phyloP scores from a whole-genome alignment of 2,113 vertebrate species.

The Phalacrocorax aristotelis region DNA sequence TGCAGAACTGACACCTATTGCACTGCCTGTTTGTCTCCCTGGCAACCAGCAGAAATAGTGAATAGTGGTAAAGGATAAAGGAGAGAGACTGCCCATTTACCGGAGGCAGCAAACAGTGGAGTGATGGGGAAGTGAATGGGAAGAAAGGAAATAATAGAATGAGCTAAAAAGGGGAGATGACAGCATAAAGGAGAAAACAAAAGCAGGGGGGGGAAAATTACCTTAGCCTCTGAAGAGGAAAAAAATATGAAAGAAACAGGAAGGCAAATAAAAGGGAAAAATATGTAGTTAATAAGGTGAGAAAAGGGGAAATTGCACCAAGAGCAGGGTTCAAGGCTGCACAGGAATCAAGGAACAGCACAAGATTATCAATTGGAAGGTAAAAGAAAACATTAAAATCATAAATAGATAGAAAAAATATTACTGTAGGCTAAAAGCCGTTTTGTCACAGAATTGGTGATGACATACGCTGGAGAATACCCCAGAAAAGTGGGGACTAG shows the following conservation, averaged over 20 bases:
- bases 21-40: conserved; percentile 49
- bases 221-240: not conserved
- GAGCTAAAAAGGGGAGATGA: not conserved
- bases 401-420: not conserved
- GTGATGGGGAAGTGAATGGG: not conserved
- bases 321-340: not conserved
- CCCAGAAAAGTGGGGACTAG: not conserved
- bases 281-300: not conserved
- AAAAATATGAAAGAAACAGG: not conserved
- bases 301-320: not conserved
- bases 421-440: not conserved
- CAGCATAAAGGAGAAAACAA: not conserved
- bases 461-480: not conserved
- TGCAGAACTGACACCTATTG: conserved; percentile 23
- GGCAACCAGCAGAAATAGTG: conserved; percentile 27
- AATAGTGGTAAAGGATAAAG: not conserved
- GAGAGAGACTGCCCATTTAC: not conserved
- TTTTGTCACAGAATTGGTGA: not conserved
- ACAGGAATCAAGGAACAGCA: not conserved
- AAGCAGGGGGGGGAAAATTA: not conserved
- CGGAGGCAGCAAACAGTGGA: not conserved
- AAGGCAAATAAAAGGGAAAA: not conserved
- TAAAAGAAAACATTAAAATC: not conserved
- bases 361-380: not conserved
- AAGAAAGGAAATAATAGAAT: not conserved